phyloP scores from a whole-genome alignment of 2,113 vertebrate species.

The Eclectus roratus region DNA sequence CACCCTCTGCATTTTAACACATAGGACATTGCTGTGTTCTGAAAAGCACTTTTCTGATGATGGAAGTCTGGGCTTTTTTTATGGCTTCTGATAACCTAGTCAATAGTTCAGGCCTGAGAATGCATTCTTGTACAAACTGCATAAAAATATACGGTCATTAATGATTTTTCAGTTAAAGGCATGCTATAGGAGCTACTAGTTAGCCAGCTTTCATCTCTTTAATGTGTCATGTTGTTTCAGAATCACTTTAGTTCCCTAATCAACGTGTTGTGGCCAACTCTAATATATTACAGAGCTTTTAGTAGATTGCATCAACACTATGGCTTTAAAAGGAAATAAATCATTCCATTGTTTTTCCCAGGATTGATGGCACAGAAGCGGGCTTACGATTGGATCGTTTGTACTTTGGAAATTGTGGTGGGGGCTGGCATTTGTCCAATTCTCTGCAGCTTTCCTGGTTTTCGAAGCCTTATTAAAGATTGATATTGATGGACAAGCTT shows the following conservation, averaged over 20 bases:
- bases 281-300: background rate
- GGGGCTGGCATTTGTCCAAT: background rate
- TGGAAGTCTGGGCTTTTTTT: background rate
- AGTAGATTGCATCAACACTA: background rate
- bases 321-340: background rate
- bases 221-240: background rate
- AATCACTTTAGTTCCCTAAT: background rate
- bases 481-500: background rate
- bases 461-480: conserved; percentile 40
- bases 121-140: background rate
- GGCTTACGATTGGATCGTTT: background rate
- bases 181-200: background rate
- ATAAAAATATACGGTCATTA: background rate
- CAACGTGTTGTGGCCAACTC: background rate
- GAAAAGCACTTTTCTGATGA: background rate
- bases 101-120: background rate
- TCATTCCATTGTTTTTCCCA: background rate
- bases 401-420: background rate
- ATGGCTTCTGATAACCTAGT: background rate
- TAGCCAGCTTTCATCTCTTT: background rate
- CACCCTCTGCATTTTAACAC: background rate
- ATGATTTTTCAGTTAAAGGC: background rate
- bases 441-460: background rate
- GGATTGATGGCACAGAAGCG: background rate
- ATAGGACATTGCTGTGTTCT: background rate